Evolutionary conservation across 2,888 invertebrate species (phyloP), one percentile per base, ranked within the genome.

Genomic region (Belgica antarctica): DNA sequence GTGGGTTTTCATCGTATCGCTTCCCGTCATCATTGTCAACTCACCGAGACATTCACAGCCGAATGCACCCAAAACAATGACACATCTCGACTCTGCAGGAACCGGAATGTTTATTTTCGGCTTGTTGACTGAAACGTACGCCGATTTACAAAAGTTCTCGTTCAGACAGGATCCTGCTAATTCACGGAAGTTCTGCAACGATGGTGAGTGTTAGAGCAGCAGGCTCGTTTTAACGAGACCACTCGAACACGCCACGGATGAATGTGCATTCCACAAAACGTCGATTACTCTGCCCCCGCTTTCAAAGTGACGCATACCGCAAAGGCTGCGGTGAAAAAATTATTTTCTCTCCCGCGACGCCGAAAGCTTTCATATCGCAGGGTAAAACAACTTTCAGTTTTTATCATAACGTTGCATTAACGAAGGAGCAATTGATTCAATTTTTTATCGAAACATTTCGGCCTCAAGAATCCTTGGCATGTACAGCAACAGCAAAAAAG

Each of bases 131-230:
- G 96, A 96, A 82, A 92, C 93, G 0, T 90, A 94, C 74, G 94
- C 95, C 0, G 96, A 96, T 81, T 81, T 94, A 63, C 95, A 96
- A 76, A 96, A 96, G 78, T 94, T 94, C 75, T 88, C 90, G 0
- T 96, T 95, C 78, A 86, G 92, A 72, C 90, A 92, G 76, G 92
- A 95, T 78, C 90, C 93, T 0, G 84, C 84, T 0, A 96, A 96
- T 78, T 89, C 91, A 78, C 94, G 94, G 28, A 91, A 90, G 79
- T 95, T 94, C 89, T 95, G 95, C 78, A 92, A 94, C 77, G 92
- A 91, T 75, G 94, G 89, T 89, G 78, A 80, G 52, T 2, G 52
- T 12, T 7, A 7, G 34, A 34, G 34, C 34, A 8, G 47, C 5
- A 8, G 5, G 47, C 10, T 34, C 7, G 34, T 34, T 47, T 47